Base-by-base conservation (phyloP, 2,888 invertebrate species). In the Rhopalosiphum nymphaeae region DNA sequence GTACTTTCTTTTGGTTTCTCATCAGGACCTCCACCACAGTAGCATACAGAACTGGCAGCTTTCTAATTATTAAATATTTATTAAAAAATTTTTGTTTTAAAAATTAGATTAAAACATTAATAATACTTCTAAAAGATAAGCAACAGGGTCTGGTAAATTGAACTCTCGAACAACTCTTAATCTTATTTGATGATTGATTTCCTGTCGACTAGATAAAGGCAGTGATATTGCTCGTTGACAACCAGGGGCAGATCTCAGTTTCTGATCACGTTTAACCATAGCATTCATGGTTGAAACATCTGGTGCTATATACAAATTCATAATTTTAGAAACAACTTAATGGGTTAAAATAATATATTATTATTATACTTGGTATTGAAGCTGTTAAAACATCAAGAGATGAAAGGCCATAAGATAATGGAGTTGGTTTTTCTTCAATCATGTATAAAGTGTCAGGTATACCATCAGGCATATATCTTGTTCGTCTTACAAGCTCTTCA, bases 371-470 rank as follows among this genome's bases (percentile, higher is more conserved):
- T 85, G 92, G 94, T 67, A 94, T 94, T 96, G 96, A 94, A 95
- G 95, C 91, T 94, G 95, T 56, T 95, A 95, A 95, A 96, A 96
- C 94, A 91, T 94, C 94, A 86, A 94, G 94, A 25, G 94, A 94
- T 91, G 94, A 94, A 53, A 94, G 94, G 3, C 94, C 94, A 91
- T 91, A 94, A 1, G 91, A 90, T 67, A 87, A 91, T 84, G 96
- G 96, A 92, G 96, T 96, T 46, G 96, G 96, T 95, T 97, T 96
- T 95, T 97, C 97, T 92, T 97, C 97, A 91, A 97, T 96, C 99
- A 99, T 99, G 96, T 99, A 99, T 92, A 99, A 96, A 0, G 99
- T 98, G 96, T 99, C 99, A 0, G 99, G 99, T 95, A 99, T 98
- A 96, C 94, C 94, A 94, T 98, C 97, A 91, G 97, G 97, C 95